Evolutionary conservation across 1,140 invertebrate genomes (phyloP), one percentile per base, ranked within the genome.

Genomic region (Drosophila micromelanica): DNA sequence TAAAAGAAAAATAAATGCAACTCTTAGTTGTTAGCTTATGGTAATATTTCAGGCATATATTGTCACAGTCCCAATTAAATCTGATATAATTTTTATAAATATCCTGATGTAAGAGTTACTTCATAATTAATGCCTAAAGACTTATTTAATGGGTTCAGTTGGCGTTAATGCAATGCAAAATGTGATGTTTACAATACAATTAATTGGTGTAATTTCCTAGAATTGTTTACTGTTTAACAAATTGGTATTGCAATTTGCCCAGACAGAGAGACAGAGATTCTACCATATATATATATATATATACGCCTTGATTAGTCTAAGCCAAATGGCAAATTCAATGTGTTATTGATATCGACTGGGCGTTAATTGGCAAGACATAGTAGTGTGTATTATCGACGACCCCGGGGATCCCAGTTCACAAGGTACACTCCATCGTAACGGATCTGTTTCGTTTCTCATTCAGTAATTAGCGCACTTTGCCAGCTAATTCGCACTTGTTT

Each of bases 261-360:
- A 40, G 7, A 37, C 35, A 43, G 9, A 43, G 43, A 23, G 20
- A 37, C 46, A 43, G 12, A 43, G 43, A 23, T 56, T 6, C 40
- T 20, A 48, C 5, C 38, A 35, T 1, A 32, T 0, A 5, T 30
- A 30, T 20, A 20, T 20, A 48, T 30, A n/a, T n/a, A n/a, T 17
- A 68, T 13, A 68, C 15, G 48, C 49, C 42, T 15, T 73, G 13
- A 62, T 73, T 73, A 55, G 35, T 55, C 20, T 46, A 37, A 68
- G 37, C 35, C 52, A 43, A 62, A 51, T 9, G 30, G 23, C 42
- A 38, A 75, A 69, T 62, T 35, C 59, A 70, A 55, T 74, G 35
- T 73, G 64, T 59, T 73, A 73, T 73, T 77, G 71, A 77, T 77
- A 69, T 54, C 51, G 57, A 27, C 40, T 78, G 68, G 68, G 54